Base-by-base conservation (phyloP, 2,113 vertebrate species). In the Pollimyrus isidori region DNA sequence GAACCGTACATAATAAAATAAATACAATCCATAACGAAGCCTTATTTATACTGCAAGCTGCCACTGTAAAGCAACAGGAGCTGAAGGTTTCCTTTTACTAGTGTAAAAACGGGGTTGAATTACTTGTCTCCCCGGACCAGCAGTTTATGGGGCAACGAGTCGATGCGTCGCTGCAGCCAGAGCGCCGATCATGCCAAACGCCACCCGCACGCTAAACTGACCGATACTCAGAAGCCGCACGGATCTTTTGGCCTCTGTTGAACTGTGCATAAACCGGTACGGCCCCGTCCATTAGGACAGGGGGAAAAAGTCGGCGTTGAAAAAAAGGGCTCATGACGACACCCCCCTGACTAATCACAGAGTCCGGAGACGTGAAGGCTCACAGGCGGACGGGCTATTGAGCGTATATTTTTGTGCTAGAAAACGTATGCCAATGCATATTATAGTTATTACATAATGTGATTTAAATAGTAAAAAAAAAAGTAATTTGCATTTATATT, bases 231-330 rank as follows among this genome's bases (percentile, higher is more conserved):
- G 91, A 92, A 93, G 93, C 91, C 92, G 92, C 91, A 93, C 93
- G 94, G 93, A 91, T 93, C 94, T 93, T 94, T 94, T 91, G 95
- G 94, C 95, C 95, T 93, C 92, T 91, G 92, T 92, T 94, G 94
- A 92, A 94, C 93, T 95, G 92, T 91, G 94, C 93, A 94, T 73
- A 92, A 90, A 94, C 92, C 94, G 89, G 93, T 92, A 91, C 93
- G 94, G 92, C 73, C 93, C 94, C 94, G 95, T 96, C 95, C 95
- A 95, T 95, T 94, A 95, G 94, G 92, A 94, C 93, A 89, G 92
- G 88, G 83, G 62, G 90, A 46, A 89, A 89, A n/a, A 89, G 91
- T 90, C 92, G 90, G 90, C 92, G 52, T 13, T 35, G 21, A 87
- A 87, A 87, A 87, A 87, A 87, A 93, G 91, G 92, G 93, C 93